Base-by-base conservation (phyloP, 2,888 invertebrate species). In the Noctua comes region DNA sequence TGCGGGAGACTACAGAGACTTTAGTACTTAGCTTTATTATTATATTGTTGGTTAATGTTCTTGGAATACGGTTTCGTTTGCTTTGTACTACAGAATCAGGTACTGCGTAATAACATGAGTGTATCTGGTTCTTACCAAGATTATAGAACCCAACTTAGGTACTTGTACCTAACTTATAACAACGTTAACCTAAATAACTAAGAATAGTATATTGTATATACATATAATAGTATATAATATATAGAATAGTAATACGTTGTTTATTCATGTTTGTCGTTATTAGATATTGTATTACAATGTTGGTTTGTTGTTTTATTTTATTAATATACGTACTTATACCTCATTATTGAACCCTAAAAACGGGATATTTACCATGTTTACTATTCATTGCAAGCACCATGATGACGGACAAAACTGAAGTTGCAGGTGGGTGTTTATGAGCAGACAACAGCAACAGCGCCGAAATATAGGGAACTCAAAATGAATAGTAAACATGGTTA, bases 1-100 rank as follows among this genome's bases (percentile, higher is more conserved):
- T 71, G 66, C 51, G 36, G n/a, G 65, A 57, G 48, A 46, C n/a
- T 54, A 36, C 18, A n/a, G n/a, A 66, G 46, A 66, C 31, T 59
- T 36, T n/a, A n/a, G 31, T 31, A n/a, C 54, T 79, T 54, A 59
- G 24, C 21, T 51, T 11, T 57, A 31, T 48, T 57, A 51, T 36
- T 4, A 40, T 21, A 68, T n/a, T 24, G 16, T 31, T 81, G 46
- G 36, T 66, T 54, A 68, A 62, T n/a, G 40, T 65, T 76, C 21
- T 5, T 40, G 64, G 31, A 18, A 69, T 51, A 57, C 13, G 16
- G 5, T 24, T 48, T 16, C 2, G 13, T 79, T 68, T 46, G 24
- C 51, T 73, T 74, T 68, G 24, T 27, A 59, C n/a, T 46, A n/a
- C 10, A n/a, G 36, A 27, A 57, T 48, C 59, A 46, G 18, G 18